Base-by-base conservation (phyloP, 1,140 invertebrate species). In the Mya arenaria region DNA sequence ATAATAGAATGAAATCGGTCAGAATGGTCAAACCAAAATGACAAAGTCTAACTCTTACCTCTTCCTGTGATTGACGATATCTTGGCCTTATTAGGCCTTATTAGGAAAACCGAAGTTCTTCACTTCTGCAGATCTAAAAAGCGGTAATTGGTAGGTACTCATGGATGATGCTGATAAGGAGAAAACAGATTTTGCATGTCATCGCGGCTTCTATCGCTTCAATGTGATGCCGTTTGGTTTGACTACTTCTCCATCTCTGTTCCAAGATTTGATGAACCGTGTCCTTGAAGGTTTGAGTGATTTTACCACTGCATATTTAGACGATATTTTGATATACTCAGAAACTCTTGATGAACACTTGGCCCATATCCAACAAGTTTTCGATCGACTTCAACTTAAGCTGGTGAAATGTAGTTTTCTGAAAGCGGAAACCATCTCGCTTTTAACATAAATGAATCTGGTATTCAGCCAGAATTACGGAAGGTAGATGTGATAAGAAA, bases 61-160 rank as follows among this genome's bases (percentile, higher is more conserved):
- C 1, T 78, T 90, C 89, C 89, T 0, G 63, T 85, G 25, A 87
- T 89, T 56, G 89, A 89, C 60, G 90, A 91, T 58, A 84, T 86
- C 0, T 48, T 91, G 10, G 65, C 78, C 8, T 56, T 75, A 17
- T 65, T 88, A 55, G 78, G 72, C 37, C n/a, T n/a, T n/a, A n/a
- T n/a, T n/a, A n/a, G n/a, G n/a, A n/a, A 68, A 83, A 13, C 41
- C 84, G 8, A 79, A 73, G 37, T 86, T 78, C 23, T 90, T 85
- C 56, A 87, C 80, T 8, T 74, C 71, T 3, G 15, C 88, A 13
- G 88, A 90, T 56, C 58, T 90, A 28, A 81, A 66, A 37, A 58
- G 17, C 13, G 91, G 91, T 8, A 91, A 86, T 63, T 92, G 92
- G 92, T 93, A 94, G 73, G 84, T 94, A n/a, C n/a, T n/a, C n/a